phyloP scores from a whole-genome alignment of 53 echinoderm and acorn worm species.

The Pentamera pediparva region DNA sequence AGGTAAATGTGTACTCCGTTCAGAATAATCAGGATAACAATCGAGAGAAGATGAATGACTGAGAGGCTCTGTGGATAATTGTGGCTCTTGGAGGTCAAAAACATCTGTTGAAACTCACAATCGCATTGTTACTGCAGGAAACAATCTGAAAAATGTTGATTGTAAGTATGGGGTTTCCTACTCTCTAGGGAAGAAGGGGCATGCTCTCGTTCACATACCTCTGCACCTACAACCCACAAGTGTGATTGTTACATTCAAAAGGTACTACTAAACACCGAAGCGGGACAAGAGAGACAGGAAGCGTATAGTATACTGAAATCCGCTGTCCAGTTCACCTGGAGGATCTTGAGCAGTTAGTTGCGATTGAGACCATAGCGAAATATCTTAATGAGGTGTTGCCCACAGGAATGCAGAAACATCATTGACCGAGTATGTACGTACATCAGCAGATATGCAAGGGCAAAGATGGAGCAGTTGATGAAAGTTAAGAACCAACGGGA shows the following conservation, averaged over 20 bases:
- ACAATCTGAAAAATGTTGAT: neutral
- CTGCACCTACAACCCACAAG: slow-evolving; percentile 5
- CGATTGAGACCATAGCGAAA: slow-evolving; percentile 1
- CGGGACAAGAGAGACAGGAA: neutral
- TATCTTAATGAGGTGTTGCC: neutral
- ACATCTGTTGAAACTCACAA: slow-evolving; percentile 7
- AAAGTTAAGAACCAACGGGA: neutral
- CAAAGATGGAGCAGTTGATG: slow-evolving; percentile 11
- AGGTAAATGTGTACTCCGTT: neutral
- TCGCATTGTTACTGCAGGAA: neutral
- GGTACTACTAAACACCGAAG: slow-evolving; percentile 14
- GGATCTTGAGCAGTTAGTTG: neutral
- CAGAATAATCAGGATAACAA: neutral
- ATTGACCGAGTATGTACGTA: neutral
- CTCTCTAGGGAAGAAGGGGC: neutral
- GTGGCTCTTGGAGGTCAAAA: slow-evolving; percentile 1
- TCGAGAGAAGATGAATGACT: neutral
- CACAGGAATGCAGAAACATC: slow-evolving; percentile 27
- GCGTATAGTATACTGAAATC: neutral
- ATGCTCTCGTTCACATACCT: too few species aligned
- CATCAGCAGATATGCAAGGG: neutral
- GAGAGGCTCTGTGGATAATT: neutral
- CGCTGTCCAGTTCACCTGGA: neutral
- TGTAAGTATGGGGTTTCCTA: neutral
- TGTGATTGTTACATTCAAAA: neutral